Base-by-base conservation (phyloP, 23 tunicate genomes). In the Ciona savignyi region DNA sequence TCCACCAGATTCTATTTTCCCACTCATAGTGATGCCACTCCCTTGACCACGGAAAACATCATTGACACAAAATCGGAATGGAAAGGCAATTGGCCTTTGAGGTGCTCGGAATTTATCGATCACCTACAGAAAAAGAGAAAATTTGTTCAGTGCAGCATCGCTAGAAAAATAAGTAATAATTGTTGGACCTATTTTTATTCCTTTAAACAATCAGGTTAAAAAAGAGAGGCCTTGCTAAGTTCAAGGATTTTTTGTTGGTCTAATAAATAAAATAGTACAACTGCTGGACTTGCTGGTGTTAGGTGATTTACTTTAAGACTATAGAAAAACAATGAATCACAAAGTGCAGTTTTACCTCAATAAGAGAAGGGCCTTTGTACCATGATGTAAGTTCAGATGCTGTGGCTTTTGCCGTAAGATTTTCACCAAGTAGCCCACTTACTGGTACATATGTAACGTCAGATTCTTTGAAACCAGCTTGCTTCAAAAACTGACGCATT, bases 1-100 rank as follows among this genome's bases (percentile, higher is more conserved):
- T 1, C 97, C 97, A 62, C 97, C 97, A 25, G 97, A 74, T 72
- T 84, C 91, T n/a, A 91, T 72, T 85, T 91, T 91, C 1, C 97
- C 97, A 60, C 77, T 76, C 35, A 91, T 32, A 34, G 72, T 79
- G 25, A 91, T 76, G 22, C 97, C 97, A 34, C 87, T 85, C 1
- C 88, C 86, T 65, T 89, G 96, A 25, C 85, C 89, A 25, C 84
- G 84, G 25, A 75, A 89, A n/a, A 91, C 97, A 42, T 91, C 91
- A 56, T 78, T 84, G 25, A 91, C 97, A 71, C 86, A 80, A 60
- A 91, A 91, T 0, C 97, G 79, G 34, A 91, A 74, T 49, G 97
- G 86, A 49, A 64, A 79, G 31, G 83, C 97, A 49, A 90, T 70
- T 21, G 89, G 85, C 19, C 97, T 72, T 21, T 33, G 74, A 1